phyloP scores from a whole-genome alignment of 1,140 invertebrate genomes.

The Drosophila nannoptera region DNA sequence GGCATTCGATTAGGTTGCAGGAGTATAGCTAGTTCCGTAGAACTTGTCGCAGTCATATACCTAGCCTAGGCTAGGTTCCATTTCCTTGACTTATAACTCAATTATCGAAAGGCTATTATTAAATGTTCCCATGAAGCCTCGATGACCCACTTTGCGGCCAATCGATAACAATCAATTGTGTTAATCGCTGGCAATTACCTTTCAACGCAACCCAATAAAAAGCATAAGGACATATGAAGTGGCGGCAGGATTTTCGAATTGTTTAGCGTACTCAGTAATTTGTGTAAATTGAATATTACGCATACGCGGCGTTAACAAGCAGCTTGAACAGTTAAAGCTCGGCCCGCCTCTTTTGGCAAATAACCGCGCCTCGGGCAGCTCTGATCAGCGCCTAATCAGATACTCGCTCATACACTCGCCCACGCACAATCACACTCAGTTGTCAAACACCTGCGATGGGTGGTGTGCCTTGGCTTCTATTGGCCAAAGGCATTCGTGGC shows the following conservation, averaged over 20 bases:
- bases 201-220: constrained; percentile 24
- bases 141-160: constrained; percentile 29
- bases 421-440: constrained; percentile 3
- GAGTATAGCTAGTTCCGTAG: too few species aligned
- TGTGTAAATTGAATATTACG: constrained; percentile 68
- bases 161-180: constrained; percentile 59
- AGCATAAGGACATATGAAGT: neutral
- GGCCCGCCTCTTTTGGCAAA: constrained; percentile 25
- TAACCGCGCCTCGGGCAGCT: constrained; percentile 35
- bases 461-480: constrained; percentile 27
- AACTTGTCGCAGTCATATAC: too few species aligned
- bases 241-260: neutral
- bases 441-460: constrained; percentile 42
- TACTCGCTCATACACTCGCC: constrained; percentile 13
- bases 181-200: constrained; percentile 49
- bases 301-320: constrained; percentile 59
- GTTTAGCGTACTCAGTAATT: constrained; percentile 48
- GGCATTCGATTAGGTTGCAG: too few species aligned
- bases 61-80: constrained; percentile 10
- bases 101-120: constrained; percentile 26
- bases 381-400: constrained; percentile 54
- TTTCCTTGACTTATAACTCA: constrained; percentile 34
- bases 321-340: constrained; percentile 51
- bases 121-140: constrained; percentile 4
- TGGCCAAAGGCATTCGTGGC: constrained; percentile 55